phyloP scores from a whole-genome alignment of 2,113 vertebrate genomes.

The Cynopterus brachyotis region DNA sequence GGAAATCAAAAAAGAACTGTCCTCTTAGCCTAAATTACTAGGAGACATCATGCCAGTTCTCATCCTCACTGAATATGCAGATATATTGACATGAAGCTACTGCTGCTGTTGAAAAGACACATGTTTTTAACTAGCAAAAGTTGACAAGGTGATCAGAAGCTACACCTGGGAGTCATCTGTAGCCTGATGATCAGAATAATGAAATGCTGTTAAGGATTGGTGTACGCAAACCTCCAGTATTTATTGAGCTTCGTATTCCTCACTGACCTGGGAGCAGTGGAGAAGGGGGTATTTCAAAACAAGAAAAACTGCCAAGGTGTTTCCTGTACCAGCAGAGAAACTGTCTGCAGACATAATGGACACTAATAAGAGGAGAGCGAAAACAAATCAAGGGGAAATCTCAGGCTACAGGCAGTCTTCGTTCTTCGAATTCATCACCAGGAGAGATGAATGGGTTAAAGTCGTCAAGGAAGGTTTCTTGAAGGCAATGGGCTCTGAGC shows the following conservation, averaged over 20 bases:
- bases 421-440: neutral
- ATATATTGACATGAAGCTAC: neutral
- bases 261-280: neutral
- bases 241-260: neutral
- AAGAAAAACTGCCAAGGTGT: neutral
- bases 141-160: constrained; percentile 28
- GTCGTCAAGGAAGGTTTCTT: neutral
- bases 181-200: neutral
- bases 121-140: constrained; percentile 27
- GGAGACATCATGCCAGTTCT: neutral
- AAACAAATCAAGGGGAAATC: neutral
- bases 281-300: neutral
- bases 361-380: neutral
- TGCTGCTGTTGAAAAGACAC: constrained; percentile 31
- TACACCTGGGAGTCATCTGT: constrained; percentile 45
- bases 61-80: constrained; percentile 23
- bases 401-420: neutral
- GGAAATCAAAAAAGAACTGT: constrained; percentile 17
- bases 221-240: neutral
- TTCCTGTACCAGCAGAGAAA: neutral
- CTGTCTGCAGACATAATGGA: neutral
- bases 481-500: neutral
- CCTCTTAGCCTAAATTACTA: neutral
- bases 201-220: neutral
- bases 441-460: neutral